A percentile compares a stretch with the other conserved stretches of the same genome.
phyloP scores from a whole-genome alignment of 2,113 vertebrate species.

The Catharus bicknelli region DNA sequence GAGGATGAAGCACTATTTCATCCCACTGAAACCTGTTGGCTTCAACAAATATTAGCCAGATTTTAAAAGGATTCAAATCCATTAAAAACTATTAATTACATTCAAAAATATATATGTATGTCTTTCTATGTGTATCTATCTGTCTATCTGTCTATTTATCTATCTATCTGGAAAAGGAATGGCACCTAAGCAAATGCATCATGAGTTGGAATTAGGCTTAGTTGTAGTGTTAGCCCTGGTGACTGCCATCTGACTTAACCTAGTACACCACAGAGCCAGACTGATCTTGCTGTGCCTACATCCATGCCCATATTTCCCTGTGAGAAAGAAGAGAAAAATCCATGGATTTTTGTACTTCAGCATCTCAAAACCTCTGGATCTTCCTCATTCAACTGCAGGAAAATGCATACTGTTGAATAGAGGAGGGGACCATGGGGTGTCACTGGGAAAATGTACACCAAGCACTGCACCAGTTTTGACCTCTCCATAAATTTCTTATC shows the following conservation, averaged over 20 bases:
- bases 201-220: neutral
- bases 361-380: neutral
- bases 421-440: neutral
- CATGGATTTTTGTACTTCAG: neutral
- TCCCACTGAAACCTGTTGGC: neutral
- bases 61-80: neutral
- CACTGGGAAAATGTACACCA: neutral
- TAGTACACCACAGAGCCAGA: neutral
- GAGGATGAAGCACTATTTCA: neutral
- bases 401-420: neutral
- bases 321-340: neutral
- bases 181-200: neutral
- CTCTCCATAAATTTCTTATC: neutral
- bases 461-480: neutral
- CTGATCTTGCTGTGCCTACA: neutral
- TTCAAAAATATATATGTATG: rapidly evolving
- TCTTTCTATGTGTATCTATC: neutral
- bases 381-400: neutral
- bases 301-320: neutral
- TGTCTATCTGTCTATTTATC: neutral
- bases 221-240: neutral
- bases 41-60: neutral
- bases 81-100: neutral
- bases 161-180: neutral
- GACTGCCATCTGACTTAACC: neutral